These are phyloP conservation scores for Hylaeus anthracinus DNA, from an alignment of 1,140 invertebrate genomes.

Conservation along the genomic window DNA sequence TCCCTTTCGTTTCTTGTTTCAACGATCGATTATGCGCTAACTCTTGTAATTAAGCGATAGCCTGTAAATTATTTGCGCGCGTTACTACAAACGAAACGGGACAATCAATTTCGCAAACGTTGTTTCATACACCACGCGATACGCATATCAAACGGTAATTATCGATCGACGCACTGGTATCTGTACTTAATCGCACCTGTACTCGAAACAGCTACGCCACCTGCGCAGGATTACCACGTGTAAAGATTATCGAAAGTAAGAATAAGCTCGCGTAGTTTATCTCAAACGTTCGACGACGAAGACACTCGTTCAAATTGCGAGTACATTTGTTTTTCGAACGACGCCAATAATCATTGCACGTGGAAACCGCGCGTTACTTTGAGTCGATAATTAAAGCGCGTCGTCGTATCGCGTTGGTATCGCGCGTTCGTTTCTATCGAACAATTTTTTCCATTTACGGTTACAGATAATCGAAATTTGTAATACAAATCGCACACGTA, in stretches of 20 bases:
- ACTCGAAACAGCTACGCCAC: background rate
- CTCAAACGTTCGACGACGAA: no score
- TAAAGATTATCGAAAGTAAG: no score
- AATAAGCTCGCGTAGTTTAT: no score
- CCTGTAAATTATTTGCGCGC: background rate
- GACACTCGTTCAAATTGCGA: no score
- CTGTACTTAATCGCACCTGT: background rate
- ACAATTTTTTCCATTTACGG: conserved; percentile 46
- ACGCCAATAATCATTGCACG: no score
- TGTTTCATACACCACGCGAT: conserved; percentile 23
- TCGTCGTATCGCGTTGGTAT: conserved; percentile 3
- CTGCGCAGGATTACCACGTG: no score
- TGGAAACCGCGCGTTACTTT: background rate
- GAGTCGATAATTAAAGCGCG: background rate
- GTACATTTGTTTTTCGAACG: no score
- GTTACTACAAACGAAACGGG: conserved; percentile 25
- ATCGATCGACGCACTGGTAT: background rate
- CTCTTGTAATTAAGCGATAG: background rate
- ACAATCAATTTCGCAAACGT: conserved; percentile 49
- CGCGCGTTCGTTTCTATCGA: conserved; percentile 1
- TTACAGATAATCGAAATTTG: conserved; percentile 75
- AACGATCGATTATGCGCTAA: background rate
- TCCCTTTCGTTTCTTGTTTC: background rate
- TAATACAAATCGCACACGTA: conserved; percentile 76
- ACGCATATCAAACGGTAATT: background rate